phyloP scores from a whole-genome alignment of 53 echinoderm and acorn worm genomes.

The Zoroaster sp. region DNA sequence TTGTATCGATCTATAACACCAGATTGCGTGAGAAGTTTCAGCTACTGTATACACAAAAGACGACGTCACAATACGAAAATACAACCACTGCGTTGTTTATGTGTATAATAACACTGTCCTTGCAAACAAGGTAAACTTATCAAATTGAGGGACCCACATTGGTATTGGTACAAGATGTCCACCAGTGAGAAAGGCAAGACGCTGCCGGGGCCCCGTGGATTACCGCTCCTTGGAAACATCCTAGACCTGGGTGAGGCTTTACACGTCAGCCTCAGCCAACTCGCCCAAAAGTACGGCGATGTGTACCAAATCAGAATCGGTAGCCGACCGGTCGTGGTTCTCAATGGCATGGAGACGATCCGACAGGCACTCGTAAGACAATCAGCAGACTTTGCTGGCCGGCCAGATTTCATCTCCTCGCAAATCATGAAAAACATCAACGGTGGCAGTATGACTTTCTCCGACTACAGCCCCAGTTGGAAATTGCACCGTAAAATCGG shows the following conservation, averaged over 20 bases:
- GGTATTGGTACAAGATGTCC: constrained; percentile 5
- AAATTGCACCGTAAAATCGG: constrained; percentile 88
- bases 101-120: neutral
- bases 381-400: constrained; percentile 86
- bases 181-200: constrained; percentile 56
- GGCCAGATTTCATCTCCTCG: constrained; percentile 86
- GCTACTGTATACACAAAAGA: constrained; percentile 2
- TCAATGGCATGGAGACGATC: constrained; percentile 85
- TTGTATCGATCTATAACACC: constrained; percentile 15
- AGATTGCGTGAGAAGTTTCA: constrained; percentile 10
- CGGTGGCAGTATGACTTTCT: constrained; percentile 82
- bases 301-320: constrained; percentile 92
- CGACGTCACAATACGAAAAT: neutral
- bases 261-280: constrained; percentile 69
- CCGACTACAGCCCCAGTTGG: constrained; percentile 80
- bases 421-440: constrained; percentile 70
- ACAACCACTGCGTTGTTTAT: neutral
- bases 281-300: constrained; percentile 83
- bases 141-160: neutral
- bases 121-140: constrained; percentile 16
- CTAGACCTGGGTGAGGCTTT: constrained; percentile 78
- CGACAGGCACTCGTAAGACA: constrained; percentile 88
- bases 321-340: constrained; percentile 86
- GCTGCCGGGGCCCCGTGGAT: constrained; percentile 73
- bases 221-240: constrained; percentile 81